Evolutionary conservation across 2,888 invertebrate genomes (phyloP).

Genomic region (Chrysotoxum bicinctum): DNA sequence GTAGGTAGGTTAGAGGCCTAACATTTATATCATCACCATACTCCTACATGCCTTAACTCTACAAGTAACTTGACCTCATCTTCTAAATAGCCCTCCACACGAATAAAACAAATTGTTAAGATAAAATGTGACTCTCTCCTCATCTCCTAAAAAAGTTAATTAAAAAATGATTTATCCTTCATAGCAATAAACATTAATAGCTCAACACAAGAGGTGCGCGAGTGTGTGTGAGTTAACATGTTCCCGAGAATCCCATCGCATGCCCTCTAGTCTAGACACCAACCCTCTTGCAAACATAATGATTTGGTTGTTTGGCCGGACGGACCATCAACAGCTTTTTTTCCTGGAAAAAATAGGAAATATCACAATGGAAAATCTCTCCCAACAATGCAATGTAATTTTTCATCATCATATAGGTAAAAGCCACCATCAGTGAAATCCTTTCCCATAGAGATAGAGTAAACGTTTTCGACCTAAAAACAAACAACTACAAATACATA

Average conservation of each 20-base stretch:
- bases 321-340: slow-evolving; percentile 22
- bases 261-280: slow-evolving; percentile 49
- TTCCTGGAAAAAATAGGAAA: slow-evolving; percentile 23
- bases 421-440: slow-evolving; percentile 39
- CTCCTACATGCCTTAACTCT: neutral
- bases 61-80: neutral
- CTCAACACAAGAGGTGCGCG: neutral
- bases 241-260: neutral
- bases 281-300: slow-evolving; percentile 43
- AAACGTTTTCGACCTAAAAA: slow-evolving; percentile 3
- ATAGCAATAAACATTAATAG: slow-evolving; percentile 68
- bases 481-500: neutral
- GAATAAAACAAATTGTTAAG: slow-evolving; percentile 53
- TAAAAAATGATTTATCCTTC: slow-evolving; percentile 67
- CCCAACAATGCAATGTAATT: slow-evolving; percentile 62
- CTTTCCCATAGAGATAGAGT: slow-evolving; percentile 12
- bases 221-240: neutral
- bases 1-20: slow-evolving; percentile 7
- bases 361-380: slow-evolving; percentile 50
- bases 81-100: neutral
- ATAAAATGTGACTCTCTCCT: slow-evolving; percentile 33
- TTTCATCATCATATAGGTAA: slow-evolving; percentile 71
- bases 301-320: slow-evolving; percentile 47
- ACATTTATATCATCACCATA: neutral
- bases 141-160: slow-evolving; percentile 60